phyloP scores from a whole-genome alignment of 2,113 vertebrate genomes.

The Sminthopsis crassicaudata region DNA sequence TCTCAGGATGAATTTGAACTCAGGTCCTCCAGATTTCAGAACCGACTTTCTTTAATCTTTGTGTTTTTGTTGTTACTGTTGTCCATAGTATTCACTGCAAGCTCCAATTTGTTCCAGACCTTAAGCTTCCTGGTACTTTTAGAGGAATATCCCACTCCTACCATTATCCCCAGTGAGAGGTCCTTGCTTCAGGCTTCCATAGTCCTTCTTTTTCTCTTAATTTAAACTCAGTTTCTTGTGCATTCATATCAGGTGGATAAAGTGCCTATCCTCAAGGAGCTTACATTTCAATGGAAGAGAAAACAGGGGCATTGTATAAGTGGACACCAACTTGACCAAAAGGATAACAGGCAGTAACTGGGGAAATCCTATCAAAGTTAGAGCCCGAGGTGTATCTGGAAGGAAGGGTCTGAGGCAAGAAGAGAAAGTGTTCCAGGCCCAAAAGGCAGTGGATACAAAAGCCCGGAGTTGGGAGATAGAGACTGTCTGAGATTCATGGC shows the following conservation, averaged over 20 bases:
- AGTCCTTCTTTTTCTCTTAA: neutral
- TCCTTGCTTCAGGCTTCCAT: neutral
- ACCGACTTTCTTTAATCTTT: neutral
- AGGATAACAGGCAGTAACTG: neutral
- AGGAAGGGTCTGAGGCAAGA: neutral
- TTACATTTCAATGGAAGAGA: neutral
- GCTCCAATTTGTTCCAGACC: neutral
- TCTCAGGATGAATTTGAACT: neutral
- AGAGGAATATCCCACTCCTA: neutral
- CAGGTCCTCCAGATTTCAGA: neutral
- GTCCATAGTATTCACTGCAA: neutral
- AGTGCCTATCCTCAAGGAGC: neutral
- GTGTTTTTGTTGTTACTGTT: too few species aligned
- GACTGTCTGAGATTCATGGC: too few species aligned
- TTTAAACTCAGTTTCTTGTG: neutral
- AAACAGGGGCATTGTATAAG: neutral
- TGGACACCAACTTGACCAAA: neutral
- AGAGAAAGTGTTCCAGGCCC: neutral
- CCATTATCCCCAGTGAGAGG: neutral
- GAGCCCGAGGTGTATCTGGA: neutral
- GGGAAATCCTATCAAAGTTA: neutral
- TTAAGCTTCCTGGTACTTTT: neutral
- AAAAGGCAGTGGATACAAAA: neutral
- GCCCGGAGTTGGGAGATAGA: too few species aligned
- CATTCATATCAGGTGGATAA: neutral